Base-by-base conservation (phyloP, 2,888 invertebrate species). In the Autographa pulchrina region DNA sequence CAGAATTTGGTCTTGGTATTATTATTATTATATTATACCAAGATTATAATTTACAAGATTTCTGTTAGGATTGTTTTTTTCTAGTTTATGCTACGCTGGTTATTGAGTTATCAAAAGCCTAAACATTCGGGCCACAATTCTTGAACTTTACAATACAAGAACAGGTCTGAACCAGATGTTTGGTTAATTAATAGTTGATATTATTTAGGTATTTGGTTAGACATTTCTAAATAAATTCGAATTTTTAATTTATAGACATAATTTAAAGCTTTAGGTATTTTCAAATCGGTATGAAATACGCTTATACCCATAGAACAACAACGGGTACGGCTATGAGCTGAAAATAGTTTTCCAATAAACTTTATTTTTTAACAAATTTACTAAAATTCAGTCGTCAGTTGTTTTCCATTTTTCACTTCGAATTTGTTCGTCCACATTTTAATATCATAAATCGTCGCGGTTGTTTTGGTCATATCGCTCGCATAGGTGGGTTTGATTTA, bases 401-500 rank as follows among this genome's bases (percentile, higher is more conserved):
- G 43, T 18, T 66, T 76, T 80, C 58, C 62, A 80, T 71, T 72
- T 80, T 43, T 20, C 20, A 48, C 58, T 61, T 63, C 38, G 63
- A 52, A 62, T 76, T 80, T 59, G 38, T 25, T 52, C 52, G 60
- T 18, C 20, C 60, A 52, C 65, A 62, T 70, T 73, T 72, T 68
- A 68, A 81, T 66, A 64, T 68, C 64, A 74, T 81, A 81, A 73
- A 77, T 68, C 61, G 69, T 59, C 69, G 61, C 67, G 65, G 68
- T 73, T 67, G 65, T 69, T 77, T 65, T 81, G 54, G 68, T 63
- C 67, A 16, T 70, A 18, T 52, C 31, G 52, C 59, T 62, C 63
- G 58, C 31, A 48, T 64, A 66, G 65, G 58, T 75, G 77, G 68
- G 35, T 62, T 72, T 78, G 80, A 78, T 78, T 78, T 78, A 78